phyloP scores from a whole-genome alignment of 2,113 vertebrate species.

The Galemys pyrenaicus region DNA sequence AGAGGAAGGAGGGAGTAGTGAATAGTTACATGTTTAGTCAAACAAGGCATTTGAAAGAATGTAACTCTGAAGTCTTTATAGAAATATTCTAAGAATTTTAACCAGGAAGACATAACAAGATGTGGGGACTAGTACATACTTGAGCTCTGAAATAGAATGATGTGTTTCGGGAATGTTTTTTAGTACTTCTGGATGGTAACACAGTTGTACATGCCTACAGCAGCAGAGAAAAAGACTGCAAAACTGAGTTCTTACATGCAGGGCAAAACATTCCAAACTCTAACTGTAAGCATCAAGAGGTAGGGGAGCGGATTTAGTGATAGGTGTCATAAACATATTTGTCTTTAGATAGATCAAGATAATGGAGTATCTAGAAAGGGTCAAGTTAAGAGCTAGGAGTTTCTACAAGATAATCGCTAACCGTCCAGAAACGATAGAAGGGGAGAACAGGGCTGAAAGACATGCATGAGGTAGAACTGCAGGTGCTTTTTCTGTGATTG shows the following conservation, averaged over 20 bases:
- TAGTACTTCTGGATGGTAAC: not conserved
- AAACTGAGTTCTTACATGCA: not conserved
- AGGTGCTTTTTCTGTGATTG: not conserved
- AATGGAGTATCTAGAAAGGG: rapidly evolving
- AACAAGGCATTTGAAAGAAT: not conserved
- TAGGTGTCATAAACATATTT: not conserved
- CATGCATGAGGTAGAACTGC: not conserved
- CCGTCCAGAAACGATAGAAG: rapidly evolving
- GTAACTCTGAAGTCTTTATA: not conserved
- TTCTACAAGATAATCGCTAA: rapidly evolving
- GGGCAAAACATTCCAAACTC: not conserved
- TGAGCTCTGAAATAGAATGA: not conserved
- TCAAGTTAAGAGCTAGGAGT: not conserved
- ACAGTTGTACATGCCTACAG: rapidly evolving
- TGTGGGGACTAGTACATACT: not conserved
- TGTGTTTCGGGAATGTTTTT: not conserved
- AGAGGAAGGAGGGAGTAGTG: not conserved
- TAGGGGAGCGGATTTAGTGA: not conserved
- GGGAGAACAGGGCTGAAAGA: not conserved
- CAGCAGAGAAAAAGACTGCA: not conserved
- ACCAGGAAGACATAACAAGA: not conserved
- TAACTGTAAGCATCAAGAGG: not conserved
- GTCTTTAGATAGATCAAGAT: not conserved
- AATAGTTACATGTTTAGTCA: not conserved
- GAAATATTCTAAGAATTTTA: not conserved